phyloP scores from a whole-genome alignment of 2,888 invertebrate species.

The Chrysolina americana region DNA sequence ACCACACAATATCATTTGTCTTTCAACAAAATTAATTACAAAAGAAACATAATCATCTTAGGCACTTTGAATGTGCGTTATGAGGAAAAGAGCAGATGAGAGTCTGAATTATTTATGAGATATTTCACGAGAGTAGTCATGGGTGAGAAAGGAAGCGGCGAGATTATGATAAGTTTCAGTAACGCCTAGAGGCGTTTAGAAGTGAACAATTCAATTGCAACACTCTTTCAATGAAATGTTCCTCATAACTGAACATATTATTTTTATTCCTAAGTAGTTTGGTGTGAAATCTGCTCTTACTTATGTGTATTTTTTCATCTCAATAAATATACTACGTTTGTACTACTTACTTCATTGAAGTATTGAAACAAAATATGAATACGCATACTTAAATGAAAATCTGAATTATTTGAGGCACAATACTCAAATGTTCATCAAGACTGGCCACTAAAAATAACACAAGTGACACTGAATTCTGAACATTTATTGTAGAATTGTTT shows the following conservation, averaged over 20 bases:
- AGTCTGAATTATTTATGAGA: slow-evolving; percentile 8
- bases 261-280: too few species aligned
- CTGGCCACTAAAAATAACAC: too few species aligned
- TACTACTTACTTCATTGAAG: too few species aligned
- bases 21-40: slow-evolving; percentile 1
- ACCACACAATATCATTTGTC: neutral
- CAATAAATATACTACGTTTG: too few species aligned
- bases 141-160: slow-evolving; percentile 11
- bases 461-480: too few species aligned
- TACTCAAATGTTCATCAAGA: too few species aligned
- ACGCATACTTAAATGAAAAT: too few species aligned
- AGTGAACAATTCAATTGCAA: neutral
- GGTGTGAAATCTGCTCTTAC: too few species aligned
- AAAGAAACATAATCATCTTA: neutral
- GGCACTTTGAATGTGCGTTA: neutral
- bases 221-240: neutral
- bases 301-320: too few species aligned
- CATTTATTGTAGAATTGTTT: too few species aligned
- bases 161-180: slow-evolving; percentile 1
- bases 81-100: neutral
- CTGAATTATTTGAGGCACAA: too few species aligned
- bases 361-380: too few species aligned
- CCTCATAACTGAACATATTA: neutral
- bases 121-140: slow-evolving; percentile 11
- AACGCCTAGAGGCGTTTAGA: neutral